phyloP scores from a whole-genome alignment of 2,888 invertebrate species.

The Apodemia hepburni region DNA sequence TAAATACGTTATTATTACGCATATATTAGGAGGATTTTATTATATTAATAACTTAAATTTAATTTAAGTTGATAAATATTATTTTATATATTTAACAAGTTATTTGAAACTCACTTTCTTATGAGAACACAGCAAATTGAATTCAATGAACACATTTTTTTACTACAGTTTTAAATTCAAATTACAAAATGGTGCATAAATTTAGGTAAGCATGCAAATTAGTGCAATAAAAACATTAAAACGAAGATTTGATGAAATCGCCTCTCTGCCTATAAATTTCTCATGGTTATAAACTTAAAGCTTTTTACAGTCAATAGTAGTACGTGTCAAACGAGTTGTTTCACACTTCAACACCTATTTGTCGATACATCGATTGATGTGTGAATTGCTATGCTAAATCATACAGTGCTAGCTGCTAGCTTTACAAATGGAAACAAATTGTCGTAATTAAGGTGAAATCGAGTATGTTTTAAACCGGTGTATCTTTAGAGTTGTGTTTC shows the following conservation, averaged over 20 bases:
- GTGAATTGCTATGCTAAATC: slow-evolving; percentile 51
- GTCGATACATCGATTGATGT: slow-evolving; percentile 53
- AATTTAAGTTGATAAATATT: too few relatives aligned
- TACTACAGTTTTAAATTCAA: too few relatives aligned
- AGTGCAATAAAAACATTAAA: slow-evolving; percentile 3
- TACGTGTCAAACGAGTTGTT: slow-evolving; percentile 52
- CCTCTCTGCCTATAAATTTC: slow-evolving; percentile 5
- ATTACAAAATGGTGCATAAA: too few relatives aligned
- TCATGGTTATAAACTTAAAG: slow-evolving; percentile 7
- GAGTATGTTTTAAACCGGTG: slow-evolving; percentile 8
- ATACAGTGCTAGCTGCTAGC: slow-evolving; percentile 30
- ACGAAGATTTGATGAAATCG: background rate
- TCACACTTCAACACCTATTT: slow-evolving; percentile 61
- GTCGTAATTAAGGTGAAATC: slow-evolving; percentile 23
- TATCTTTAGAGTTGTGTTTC: background rate
- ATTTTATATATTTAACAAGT: too few relatives aligned
- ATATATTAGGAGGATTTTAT: too few relatives aligned
- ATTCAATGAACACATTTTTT: too few relatives aligned
- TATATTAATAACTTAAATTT: too few relatives aligned
- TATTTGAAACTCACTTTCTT: too few relatives aligned
- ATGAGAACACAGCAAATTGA: too few relatives aligned
- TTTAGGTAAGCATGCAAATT: background rate
- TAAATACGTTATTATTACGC: too few relatives aligned
- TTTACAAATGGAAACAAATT: slow-evolving; percentile 35
- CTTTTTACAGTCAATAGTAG: slow-evolving; percentile 32